A percentile compares a stretch with the other conserved stretches of the same genome.
Evolutionary conservation across 2,113 vertebrate genomes (phyloP).

Genomic region (Sinosuthora webbiana): DNA sequence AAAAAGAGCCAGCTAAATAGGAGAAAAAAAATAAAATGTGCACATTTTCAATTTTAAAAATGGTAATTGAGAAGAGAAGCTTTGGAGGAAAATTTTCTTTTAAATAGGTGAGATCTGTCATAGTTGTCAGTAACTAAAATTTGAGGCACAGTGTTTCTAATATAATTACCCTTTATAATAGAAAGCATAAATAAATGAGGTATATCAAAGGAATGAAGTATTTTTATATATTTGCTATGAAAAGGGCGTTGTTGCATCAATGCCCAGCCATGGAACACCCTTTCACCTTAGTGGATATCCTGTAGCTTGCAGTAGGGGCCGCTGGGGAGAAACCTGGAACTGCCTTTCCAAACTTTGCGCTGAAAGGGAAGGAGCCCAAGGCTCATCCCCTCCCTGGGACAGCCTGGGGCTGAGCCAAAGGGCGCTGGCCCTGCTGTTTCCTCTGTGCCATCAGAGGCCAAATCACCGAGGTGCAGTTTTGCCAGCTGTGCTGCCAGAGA

Average conservation of each 20-base stretch:
- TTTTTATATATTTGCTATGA: neutral
- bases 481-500: slow-evolving; percentile 56
- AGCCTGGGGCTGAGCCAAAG: neutral
- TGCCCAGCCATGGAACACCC: neutral
- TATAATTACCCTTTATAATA: neutral
- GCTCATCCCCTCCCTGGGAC: neutral
- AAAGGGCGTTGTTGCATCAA: neutral
- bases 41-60: neutral
- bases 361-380: neutral
- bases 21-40: neutral
- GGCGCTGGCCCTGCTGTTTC: neutral
- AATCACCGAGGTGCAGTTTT: neutral
- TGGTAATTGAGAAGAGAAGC: neutral
- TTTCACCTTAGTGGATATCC: neutral
- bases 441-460: neutral
- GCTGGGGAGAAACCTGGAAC: neutral
- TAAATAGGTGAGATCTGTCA: neutral
- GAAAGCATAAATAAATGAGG: neutral
- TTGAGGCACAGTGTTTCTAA: neutral
- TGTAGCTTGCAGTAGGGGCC: neutral
- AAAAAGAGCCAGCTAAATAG: neutral
- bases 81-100: neutral
- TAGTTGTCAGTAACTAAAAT: neutral
- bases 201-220: neutral
- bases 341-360: rapidly evolving